Percentiles rank a stretch among this genome's conserved stretches.
phyloP scores from a whole-genome alignment of 2,113 vertebrate genomes.

The Oncorhynchus masou region DNA sequence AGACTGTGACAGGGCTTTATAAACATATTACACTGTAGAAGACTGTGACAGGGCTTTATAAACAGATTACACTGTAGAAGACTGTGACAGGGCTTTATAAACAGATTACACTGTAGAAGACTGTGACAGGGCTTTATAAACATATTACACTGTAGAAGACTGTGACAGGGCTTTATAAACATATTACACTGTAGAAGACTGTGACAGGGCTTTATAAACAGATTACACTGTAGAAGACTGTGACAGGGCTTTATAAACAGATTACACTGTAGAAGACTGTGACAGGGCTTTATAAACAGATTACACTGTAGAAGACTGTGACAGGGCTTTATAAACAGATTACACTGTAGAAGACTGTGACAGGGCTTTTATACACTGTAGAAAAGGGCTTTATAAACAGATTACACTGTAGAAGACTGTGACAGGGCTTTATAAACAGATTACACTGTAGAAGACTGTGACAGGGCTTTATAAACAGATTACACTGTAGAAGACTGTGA shows the following conservation, averaged over 20 bases:
- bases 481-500: slow-evolving; percentile 35
- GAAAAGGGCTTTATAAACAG: slow-evolving; percentile 24
- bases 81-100: slow-evolving; percentile 37
- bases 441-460: too few relatives aligned
- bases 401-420: slow-evolving; percentile 27
- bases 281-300: slow-evolving; percentile 23
- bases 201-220: slow-evolving; percentile 19
- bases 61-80: slow-evolving; percentile 14
- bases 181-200: slow-evolving; percentile 18
- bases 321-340: slow-evolving; percentile 44
- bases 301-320: slow-evolving; percentile 30
- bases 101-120: slow-evolving; percentile 44
- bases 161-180: slow-evolving; percentile 51
- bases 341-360: slow-evolving; percentile 8
- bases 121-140: slow-evolving; percentile 41
- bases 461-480: too few relatives aligned
- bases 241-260: slow-evolving; percentile 48
- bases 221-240: slow-evolving; percentile 24
- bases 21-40: slow-evolving; percentile 31
- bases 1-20: slow-evolving; percentile 50
- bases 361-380: slow-evolving; percentile 15
- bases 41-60: slow-evolving; percentile 1
- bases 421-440: slow-evolving; percentile 40
- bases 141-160: slow-evolving; percentile 40
- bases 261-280: slow-evolving; percentile 10